Evolutionary conservation across 2,888 invertebrate genomes (phyloP).

Genomic region (Spisula subtruncata): DNA sequence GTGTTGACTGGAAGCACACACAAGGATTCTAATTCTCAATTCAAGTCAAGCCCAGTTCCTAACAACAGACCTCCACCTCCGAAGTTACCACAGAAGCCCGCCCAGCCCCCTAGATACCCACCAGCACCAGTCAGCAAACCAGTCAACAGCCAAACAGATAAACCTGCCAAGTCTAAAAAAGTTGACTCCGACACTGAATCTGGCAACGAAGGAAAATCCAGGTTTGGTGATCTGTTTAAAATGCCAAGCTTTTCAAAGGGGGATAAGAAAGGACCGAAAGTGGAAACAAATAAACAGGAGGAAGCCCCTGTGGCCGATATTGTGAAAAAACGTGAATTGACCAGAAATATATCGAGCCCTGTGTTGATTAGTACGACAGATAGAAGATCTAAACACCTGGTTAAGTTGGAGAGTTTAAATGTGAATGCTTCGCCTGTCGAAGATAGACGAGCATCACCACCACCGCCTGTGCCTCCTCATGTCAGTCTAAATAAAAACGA

Average conservation of each 20-base stretch:
- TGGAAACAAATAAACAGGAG: constrained; percentile 29
- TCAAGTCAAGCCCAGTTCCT: constrained; percentile 65
- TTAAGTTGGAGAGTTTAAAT: constrained; percentile 63
- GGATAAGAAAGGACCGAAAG: constrained; percentile 41
- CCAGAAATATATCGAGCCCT: constrained; percentile 82
- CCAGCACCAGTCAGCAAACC: neutral
- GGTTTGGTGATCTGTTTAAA: constrained; percentile 64
- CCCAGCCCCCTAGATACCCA: neutral
- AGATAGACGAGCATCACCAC: constrained; percentile 2
- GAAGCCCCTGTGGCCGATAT: constrained; percentile 57
- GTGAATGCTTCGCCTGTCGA: constrained; percentile 45
- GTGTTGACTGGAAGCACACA: constrained; percentile 76
- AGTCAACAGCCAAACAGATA: neutral
- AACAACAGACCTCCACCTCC: constrained; percentile 55
- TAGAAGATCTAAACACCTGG: constrained; percentile 80
- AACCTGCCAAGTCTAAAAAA: constrained; percentile 23
- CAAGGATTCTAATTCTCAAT: constrained; percentile 67
- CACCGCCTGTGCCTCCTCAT: constrained; percentile 73
- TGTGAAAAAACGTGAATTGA: constrained; percentile 78
- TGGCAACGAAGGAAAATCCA: constrained; percentile 56
- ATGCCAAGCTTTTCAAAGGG: constrained; percentile 58
- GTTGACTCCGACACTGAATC: neutral
- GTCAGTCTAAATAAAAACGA: constrained; percentile 59
- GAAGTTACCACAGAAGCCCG: constrained; percentile 36
- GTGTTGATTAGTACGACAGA: constrained; percentile 84